Evolutionary conservation across 2,888 invertebrate species (phyloP).

Genomic region (Yponomeuta cagnagella): DNA sequence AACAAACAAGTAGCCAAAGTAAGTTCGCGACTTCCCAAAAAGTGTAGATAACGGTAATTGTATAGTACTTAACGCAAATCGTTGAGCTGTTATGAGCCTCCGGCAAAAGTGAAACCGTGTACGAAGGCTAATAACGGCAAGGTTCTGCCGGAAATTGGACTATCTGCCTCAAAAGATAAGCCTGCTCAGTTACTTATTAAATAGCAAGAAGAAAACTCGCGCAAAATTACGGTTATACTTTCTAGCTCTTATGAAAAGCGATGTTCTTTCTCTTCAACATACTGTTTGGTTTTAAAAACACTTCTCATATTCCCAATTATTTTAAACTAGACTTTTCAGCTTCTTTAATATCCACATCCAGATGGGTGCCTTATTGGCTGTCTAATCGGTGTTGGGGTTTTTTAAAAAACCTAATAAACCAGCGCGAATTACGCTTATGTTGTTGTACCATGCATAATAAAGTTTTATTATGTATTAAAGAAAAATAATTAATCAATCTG

Average conservation of each 20-base stretch:
- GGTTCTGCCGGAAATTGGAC: not conserved
- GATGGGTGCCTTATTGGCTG: too few relatives aligned
- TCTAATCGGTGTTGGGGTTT: too few relatives aligned
- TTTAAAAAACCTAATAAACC: too few relatives aligned
- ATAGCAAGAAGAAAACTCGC: not conserved
- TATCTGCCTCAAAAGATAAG: conserved; percentile 3
- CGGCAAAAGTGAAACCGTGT: conserved; percentile 2
- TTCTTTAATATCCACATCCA: too few relatives aligned
- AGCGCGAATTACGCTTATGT: too few relatives aligned
- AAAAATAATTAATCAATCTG: too few relatives aligned
- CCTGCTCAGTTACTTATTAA: not conserved
- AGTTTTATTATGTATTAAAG: too few relatives aligned
- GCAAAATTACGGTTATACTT: not conserved
- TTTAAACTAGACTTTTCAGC: too few relatives aligned
- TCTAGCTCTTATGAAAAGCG: not conserved
- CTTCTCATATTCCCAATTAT: too few relatives aligned
- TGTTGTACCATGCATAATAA: too few relatives aligned
- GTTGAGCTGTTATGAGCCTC: not conserved
- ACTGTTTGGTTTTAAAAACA: not conserved
- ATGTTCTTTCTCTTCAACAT: not conserved
- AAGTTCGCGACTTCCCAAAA: not conserved
- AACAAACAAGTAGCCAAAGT: not conserved
- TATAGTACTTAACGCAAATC: not conserved
- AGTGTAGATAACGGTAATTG: not conserved
- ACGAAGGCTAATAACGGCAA: not conserved